These are phyloP conservation scores for Mesocentrotus franciscanus DNA, from an alignment of 53 echinoderm and acorn worm species.

Conservation along the genomic window DNA sequence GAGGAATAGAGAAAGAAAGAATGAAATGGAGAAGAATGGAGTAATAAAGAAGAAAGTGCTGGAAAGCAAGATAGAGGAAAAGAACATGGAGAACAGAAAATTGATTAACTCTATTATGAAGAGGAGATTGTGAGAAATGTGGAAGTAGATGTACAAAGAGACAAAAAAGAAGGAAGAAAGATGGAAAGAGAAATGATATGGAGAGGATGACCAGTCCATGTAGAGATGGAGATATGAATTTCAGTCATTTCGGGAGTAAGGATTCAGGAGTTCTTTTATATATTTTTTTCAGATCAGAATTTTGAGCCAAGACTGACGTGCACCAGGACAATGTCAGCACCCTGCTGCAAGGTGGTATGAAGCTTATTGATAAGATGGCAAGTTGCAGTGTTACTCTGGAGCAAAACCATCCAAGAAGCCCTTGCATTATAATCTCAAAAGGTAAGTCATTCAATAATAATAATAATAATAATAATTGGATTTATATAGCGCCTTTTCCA, in stretches of 20 bases:
- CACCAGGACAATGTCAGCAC: constrained; percentile 7
- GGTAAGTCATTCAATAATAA: not conserved
- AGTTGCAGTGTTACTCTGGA: constrained; percentile 26
- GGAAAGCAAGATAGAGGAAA: not conserved
- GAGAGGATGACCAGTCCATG: not conserved
- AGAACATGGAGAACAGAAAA: not conserved
- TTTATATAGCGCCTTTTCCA: too few species aligned
- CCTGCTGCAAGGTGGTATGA: constrained; percentile 35
- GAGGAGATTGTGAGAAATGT: too few species aligned
- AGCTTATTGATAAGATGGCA: constrained; percentile 43
- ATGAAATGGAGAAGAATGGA: not conserved
- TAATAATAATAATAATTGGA: too few species aligned
- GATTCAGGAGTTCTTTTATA: not conserved
- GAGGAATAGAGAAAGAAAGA: not conserved
- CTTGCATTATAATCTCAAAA: constrained; percentile 35
- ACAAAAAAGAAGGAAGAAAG: not conserved
- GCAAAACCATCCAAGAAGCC: constrained; percentile 47
- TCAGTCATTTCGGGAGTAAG: not conserved
- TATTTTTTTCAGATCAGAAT: not conserved
- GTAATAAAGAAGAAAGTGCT: not conserved
- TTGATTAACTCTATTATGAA: too few species aligned
- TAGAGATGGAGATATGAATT: not conserved
- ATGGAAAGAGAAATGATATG: not conserved
- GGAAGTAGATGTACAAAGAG: not conserved
- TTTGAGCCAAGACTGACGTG: not conserved